phyloP scores from a whole-genome alignment of 2,113 vertebrate species.

The Passer montanus region DNA sequence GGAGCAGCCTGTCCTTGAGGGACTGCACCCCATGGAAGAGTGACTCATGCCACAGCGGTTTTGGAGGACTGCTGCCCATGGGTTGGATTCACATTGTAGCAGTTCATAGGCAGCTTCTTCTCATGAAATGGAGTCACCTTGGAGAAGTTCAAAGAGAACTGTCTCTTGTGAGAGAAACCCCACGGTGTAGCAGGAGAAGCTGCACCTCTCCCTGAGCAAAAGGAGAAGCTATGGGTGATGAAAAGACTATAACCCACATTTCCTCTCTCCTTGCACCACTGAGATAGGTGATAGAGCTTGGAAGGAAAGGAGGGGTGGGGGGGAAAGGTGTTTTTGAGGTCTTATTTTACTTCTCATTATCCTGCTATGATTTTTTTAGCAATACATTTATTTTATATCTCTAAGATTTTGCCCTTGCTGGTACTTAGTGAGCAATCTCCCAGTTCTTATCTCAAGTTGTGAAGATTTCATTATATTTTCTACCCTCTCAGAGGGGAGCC shows the following conservation, averaged over 20 bases:
- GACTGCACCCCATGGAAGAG: background rate
- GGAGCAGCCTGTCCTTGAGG: background rate
- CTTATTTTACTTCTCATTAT: background rate
- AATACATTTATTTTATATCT: background rate
- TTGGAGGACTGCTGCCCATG: background rate
- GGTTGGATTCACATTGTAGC: background rate
- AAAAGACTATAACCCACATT: background rate
- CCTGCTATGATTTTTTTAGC: background rate
- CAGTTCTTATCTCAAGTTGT: too few species aligned
- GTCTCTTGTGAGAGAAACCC: background rate
- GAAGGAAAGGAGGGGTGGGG: background rate
- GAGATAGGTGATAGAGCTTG: background rate
- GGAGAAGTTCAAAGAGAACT: background rate
- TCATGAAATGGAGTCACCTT: background rate
- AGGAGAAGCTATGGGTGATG: background rate
- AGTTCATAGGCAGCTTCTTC: background rate
- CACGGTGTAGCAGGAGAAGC: fast-evolving
- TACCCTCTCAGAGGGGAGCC: background rate
- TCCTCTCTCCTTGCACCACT: background rate
- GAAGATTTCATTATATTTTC: background rate
- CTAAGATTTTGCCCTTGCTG: background rate
- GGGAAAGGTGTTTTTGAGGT: background rate
- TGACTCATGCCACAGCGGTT: fast-evolving
- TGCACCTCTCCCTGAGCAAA: background rate
- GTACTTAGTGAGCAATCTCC: background rate